These are phyloP conservation scores for Ceratina japonica DNA, from an alignment of 1,140 invertebrate species.

Conservation along the genomic window DNA sequence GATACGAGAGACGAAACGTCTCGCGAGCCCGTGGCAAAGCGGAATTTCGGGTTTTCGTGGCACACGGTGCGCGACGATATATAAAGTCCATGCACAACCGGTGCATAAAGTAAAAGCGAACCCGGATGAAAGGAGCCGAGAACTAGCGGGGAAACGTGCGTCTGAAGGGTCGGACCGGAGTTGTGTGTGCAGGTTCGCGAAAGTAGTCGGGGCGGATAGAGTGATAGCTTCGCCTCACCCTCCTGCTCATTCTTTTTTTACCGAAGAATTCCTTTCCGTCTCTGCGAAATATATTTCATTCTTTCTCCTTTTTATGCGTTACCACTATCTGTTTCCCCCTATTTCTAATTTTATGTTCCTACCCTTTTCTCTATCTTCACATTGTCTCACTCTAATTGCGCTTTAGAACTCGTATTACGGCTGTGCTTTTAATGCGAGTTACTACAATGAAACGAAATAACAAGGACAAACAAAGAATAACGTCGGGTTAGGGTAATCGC, in stretches of 20 bases:
- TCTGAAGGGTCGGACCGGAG: conserved; percentile 54
- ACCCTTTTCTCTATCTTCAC: not conserved
- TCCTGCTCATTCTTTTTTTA: not conserved
- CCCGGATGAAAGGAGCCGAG: conserved; percentile 53
- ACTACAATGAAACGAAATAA: no score
- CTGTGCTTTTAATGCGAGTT: not conserved
- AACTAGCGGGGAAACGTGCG: conserved; percentile 52
- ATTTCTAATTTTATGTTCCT: conserved; percentile 13
- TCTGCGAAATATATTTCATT: not conserved
- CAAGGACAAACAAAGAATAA: no score
- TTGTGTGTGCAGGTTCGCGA: conserved; percentile 41
- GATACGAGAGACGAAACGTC: conserved; percentile 20
- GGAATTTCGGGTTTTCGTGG: conserved; percentile 55
- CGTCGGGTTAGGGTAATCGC: no score
- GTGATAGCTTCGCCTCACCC: conserved; percentile 31
- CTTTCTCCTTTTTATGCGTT: not conserved
- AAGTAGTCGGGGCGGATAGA: conserved; percentile 51
- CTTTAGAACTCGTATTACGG: not conserved
- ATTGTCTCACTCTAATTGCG: not conserved
- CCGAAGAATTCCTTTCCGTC: not conserved
- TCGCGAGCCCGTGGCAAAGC: conserved; percentile 43
- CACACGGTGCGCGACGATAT: conserved; percentile 37
- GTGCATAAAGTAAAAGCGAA: conserved; percentile 59
- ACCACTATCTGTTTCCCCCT: conserved; percentile 4
- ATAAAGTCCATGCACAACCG: conserved; percentile 47